Conservation (phyloP, 2,113 vertebrate species). For the Ahaetulla prasina region DNA sequence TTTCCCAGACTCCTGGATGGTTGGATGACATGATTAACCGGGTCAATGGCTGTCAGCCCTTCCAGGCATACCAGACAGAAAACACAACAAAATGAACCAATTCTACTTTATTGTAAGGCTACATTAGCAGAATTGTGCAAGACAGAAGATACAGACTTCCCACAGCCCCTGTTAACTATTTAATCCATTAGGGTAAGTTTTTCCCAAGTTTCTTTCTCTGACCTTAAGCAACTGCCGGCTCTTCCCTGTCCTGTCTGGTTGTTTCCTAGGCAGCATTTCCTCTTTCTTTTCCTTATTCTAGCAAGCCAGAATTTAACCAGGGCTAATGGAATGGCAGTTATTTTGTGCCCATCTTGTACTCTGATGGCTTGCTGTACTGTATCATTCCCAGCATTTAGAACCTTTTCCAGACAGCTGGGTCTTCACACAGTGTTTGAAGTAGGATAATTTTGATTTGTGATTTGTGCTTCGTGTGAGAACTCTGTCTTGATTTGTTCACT, state of each 20-base stretch:
- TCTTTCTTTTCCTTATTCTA: neutral
- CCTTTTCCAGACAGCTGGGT: neutral
- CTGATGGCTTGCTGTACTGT: neutral
- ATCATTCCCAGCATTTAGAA: neutral
- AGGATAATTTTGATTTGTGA: neutral
- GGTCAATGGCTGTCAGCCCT: neutral
- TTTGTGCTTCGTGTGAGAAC: neutral
- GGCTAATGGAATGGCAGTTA: neutral
- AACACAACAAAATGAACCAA: neutral
- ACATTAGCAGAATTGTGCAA: neutral
- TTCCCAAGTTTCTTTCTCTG: neutral
- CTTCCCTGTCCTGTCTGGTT: neutral
- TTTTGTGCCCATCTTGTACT: neutral
- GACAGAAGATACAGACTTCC: neutral
- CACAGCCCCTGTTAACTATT: neutral
- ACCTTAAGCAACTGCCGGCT: neutral
- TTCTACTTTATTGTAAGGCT: neutral
- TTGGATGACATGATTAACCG: neutral
- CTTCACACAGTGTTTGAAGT: neutral
- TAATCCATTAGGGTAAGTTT: neutral
- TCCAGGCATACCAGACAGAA: neutral
- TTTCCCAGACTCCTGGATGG: neutral
- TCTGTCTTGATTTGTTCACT: neutral
- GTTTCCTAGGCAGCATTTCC: neutral
- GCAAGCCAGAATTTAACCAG: neutral